A percentile compares a stretch with the other conserved stretches of the same genome.
Conservation (phyloP, 1,140 invertebrate genomes). For the Hyposmocoma kahamanoa region DNA sequence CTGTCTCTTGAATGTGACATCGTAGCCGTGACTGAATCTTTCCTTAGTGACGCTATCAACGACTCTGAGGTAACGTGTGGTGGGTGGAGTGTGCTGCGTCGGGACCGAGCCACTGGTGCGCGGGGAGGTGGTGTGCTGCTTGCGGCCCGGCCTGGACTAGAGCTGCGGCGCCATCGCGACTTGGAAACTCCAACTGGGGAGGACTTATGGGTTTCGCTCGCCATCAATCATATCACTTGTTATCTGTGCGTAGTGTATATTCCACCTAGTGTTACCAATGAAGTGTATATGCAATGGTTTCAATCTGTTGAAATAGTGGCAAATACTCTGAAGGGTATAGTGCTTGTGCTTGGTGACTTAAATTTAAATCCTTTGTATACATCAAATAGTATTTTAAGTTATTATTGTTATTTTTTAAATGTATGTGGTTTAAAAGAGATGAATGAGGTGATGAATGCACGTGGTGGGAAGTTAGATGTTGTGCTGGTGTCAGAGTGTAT, state of each 20-base stretch:
- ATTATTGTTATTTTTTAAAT: no score
- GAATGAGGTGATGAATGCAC: no score
- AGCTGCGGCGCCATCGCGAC: background rate
- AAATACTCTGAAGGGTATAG: background rate
- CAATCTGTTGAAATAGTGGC: background rate
- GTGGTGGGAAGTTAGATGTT: no score
- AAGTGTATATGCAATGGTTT: background rate
- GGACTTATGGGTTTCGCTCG: background rate
- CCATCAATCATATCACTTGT: background rate
- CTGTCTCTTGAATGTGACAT: background rate
- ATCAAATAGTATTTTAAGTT: background rate
- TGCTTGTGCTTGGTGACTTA: background rate
- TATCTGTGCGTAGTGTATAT: slow-evolving; percentile 5
- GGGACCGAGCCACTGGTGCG: background rate
- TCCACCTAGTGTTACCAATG: background rate
- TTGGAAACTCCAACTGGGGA: background rate
- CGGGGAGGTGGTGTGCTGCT: background rate
- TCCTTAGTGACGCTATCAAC: background rate
- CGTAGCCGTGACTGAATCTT: background rate
- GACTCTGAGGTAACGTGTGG: background rate
- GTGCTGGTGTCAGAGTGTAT: no score
- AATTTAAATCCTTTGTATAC: slow-evolving; percentile 3
- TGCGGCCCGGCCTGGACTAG: background rate
- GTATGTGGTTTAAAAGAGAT: no score
- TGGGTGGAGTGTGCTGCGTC: slow-evolving; percentile 1